Conservation (phyloP, 1,140 invertebrate species). For the Cataglyphis hispanica region DNA sequence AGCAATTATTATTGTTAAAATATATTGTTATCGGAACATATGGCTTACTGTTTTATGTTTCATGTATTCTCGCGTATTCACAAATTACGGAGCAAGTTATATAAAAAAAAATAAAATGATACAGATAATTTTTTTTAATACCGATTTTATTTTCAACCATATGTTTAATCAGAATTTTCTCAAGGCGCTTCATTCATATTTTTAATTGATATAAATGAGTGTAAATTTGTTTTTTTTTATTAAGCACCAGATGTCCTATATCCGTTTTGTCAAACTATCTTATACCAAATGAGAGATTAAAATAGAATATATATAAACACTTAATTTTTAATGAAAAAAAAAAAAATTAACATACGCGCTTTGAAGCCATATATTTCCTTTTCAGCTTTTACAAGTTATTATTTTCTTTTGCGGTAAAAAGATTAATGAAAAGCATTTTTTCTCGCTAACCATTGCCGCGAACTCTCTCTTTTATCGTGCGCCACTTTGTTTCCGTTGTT, state of each 20-base stretch:
- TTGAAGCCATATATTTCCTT: neutral
- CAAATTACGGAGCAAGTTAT: neutral
- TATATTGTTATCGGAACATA: conserved; percentile 8
- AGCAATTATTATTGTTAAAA: neutral
- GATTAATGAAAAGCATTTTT: conserved; percentile 6
- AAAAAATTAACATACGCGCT: neutral
- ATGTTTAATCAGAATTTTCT: neutral
- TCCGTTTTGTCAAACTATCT: neutral
- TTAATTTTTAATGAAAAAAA: neutral
- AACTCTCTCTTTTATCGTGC: conserved; percentile 32
- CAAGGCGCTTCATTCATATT: neutral
- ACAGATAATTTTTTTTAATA: neutral
- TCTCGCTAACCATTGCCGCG: neutral
- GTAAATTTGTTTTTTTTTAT: conserved; percentile 11
- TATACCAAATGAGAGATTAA: neutral
- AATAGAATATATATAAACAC: neutral
- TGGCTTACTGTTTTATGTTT: neutral
- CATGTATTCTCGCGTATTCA: conserved; percentile 2
- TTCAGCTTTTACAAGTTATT: neutral
- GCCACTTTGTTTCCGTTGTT: conserved; percentile 26
- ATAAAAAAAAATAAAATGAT: neutral
- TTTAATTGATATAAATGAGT: neutral
- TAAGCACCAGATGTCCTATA: neutral
- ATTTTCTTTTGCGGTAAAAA: conserved; percentile 11
- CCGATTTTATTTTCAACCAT: conserved; percentile 1